Evolutionary conservation across 2,888 invertebrate species (phyloP), one percentile per base, ranked within the genome.

Genomic region (Tolmerus cingulatus): DNA sequence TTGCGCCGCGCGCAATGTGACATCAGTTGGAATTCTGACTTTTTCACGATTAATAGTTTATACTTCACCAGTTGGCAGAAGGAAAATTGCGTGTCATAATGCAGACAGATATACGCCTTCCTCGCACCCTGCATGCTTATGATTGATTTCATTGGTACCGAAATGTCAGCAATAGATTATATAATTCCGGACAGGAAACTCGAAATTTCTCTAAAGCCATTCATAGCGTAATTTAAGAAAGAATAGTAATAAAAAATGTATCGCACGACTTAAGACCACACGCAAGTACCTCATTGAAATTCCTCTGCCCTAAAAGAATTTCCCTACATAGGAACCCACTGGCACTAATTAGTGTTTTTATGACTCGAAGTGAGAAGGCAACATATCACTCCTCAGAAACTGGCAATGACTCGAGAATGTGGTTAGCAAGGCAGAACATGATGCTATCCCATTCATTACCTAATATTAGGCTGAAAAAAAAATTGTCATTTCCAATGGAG

Each of bases 341-440:
- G 81, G 55, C 81, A 81, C 81, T 81, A 81, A 81, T 81, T 81
- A 81, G 81, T 81, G 81, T 81, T 81, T 81, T 81, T 81, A 81
- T 81, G 81, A 34, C 81, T 81, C n/a, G 55, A 81, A 81, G 81
- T 78, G 78, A 81, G 55, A 81, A 81, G 81, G 51, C 81, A 55
- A 55, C 81, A 81, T 55, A 81, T 81, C 81, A 55, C 78, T 78
- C 78, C 46, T 51, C 55, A n/a, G 55, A 51, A 81, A 81, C 40
- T 81, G 51, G 81, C 81, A 81, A 46, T 55, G 81, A 81, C 81
- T 81, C 30, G 51, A 55, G 51, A 81, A 81, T 81, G 81, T 55
- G 34, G 81, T 81, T 81, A 81, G 30, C 46, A 81, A 81, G 81
- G 27, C 81, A 81, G 81, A 81, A 55, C 81, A 81, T 81, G 81